Evolutionary conservation across 2,888 invertebrate genomes (phyloP).

Genomic region (Schizaphis graminum): DNA sequence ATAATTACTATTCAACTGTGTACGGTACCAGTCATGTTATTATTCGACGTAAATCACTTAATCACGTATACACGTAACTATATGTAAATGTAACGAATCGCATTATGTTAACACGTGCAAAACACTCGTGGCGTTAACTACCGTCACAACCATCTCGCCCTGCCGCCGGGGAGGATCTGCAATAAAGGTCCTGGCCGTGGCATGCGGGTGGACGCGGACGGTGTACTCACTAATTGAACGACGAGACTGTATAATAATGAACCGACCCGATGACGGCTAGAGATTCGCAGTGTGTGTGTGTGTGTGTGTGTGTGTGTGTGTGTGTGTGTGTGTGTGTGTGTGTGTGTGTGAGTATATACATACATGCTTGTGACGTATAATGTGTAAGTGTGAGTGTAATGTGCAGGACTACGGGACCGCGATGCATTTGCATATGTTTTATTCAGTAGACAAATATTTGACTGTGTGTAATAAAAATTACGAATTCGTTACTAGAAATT

Average conservation of each 20-base stretch:
- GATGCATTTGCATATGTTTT: neutral
- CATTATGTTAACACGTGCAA: neutral
- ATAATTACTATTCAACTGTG: neutral
- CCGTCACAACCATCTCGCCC: neutral
- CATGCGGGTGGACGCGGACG: neutral
- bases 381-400: neutral
- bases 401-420: neutral
- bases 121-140: neutral
- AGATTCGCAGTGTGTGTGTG: neutral
- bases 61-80: neutral
- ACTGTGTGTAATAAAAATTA: neutral
- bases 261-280: neutral
- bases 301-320: neutral
- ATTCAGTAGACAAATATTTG: neutral
- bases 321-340: no score
- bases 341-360: neutral
- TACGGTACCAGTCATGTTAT: neutral
- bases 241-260: neutral
- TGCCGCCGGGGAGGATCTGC: neutral
- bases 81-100: neutral
- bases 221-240: neutral
- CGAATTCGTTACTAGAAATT: neutral
- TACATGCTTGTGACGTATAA: neutral
- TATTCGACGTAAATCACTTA: neutral
- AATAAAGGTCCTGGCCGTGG: neutral